phyloP scores from a whole-genome alignment of 2,888 invertebrate genomes.

The Lycia hirtaria region DNA sequence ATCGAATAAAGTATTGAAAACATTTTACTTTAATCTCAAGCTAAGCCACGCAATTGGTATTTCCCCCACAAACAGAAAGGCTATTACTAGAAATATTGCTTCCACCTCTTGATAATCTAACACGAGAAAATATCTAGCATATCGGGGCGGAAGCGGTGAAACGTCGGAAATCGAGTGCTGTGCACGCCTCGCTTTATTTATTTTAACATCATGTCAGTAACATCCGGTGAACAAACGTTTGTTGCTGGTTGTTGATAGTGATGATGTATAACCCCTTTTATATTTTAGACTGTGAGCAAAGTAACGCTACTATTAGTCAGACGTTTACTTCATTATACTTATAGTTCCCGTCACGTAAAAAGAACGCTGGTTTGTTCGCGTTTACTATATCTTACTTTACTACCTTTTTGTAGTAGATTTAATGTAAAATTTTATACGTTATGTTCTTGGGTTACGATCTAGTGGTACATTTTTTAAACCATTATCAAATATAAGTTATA shows the following conservation, averaged over 20 bases:
- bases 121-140: constrained; percentile 63
- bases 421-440: too few relatives aligned
- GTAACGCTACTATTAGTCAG: too few relatives aligned
- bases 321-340: too few relatives aligned
- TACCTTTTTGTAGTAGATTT: too few relatives aligned
- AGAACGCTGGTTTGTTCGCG: too few relatives aligned
- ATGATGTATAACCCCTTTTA: constrained; percentile 51
- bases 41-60: background rate
- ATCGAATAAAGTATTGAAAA: background rate
- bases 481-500: too few relatives aligned
- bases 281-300: constrained; percentile 9
- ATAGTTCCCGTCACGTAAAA: too few relatives aligned
- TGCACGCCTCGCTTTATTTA: constrained; percentile 70
- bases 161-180: constrained; percentile 77
- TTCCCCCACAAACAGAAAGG: constrained; percentile 9
- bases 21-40: background rate
- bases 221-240: constrained; percentile 72
- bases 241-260: constrained; percentile 63
- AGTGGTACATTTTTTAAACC: too few relatives aligned
- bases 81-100: constrained; percentile 55
- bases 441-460: too few relatives aligned
- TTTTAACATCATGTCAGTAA: constrained; percentile 77
- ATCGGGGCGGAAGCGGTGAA: constrained; percentile 66
- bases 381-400: too few relatives aligned
- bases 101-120: constrained; percentile 60